Percentiles rank a stretch among this genome's conserved stretches.
Evolutionary conservation across 2,113 vertebrate genomes (phyloP).

Genomic region (Pachycephala philippinensis): DNA sequence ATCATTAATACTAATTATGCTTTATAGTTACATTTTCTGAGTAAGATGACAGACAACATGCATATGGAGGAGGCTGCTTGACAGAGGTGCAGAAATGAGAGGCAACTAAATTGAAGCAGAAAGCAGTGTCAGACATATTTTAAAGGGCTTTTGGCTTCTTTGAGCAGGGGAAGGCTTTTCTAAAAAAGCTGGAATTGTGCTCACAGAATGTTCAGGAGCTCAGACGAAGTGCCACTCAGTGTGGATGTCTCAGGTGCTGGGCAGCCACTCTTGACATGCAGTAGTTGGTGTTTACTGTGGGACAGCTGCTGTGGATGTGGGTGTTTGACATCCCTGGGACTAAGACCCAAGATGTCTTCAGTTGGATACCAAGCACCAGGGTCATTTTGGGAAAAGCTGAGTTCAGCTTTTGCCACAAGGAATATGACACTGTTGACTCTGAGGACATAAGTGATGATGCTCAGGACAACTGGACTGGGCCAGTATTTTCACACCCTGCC

Average conservation of each 20-base stretch:
- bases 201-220: neutral
- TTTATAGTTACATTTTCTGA: conserved; percentile 68
- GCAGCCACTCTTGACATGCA: rapidly evolving
- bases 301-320: neutral
- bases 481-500: neutral
- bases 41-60: conserved; percentile 67
- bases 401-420: neutral
- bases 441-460: neutral
- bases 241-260: neutral
- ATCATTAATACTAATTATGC: conserved; percentile 69
- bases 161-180: neutral
- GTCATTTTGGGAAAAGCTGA: neutral
- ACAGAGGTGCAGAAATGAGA: conserved; percentile 65
- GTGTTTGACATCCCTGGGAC: neutral
- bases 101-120: conserved; percentile 44
- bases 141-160: conserved; percentile 14
- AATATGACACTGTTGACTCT: neutral
- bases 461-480: neutral
- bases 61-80: conserved; percentile 64
- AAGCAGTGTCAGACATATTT: conserved; percentile 37
- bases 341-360: neutral
- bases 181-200: neutral
- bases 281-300: neutral
- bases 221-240: neutral
- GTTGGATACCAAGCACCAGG: neutral